Percentiles rank a stretch among this genome's conserved stretches.
These are phyloP conservation scores for Micromesistius poutassou DNA, from an alignment of 2,797 vertebrate species.

Conservation along the genomic window DNA sequence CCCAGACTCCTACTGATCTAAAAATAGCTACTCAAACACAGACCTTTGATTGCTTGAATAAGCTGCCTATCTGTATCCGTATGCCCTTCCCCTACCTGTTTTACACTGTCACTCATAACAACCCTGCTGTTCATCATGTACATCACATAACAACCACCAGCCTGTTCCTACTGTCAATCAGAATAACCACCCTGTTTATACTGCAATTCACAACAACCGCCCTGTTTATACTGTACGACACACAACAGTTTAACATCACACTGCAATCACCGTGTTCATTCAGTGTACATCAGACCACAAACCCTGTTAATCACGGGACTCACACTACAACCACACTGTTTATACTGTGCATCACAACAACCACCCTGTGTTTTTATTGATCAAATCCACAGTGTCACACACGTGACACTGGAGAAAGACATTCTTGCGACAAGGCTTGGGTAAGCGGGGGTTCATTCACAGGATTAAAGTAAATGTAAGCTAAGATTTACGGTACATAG, in stretches of 20 bases:
- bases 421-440: background rate
- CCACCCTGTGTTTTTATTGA: slow-evolving; percentile 17
- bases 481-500: background rate
- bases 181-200: slow-evolving; percentile 49
- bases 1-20: slow-evolving; percentile 60
- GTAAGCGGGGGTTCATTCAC: background rate
- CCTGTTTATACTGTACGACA: slow-evolving; percentile 60
- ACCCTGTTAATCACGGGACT: slow-evolving; percentile 59
- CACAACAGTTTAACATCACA: slow-evolving; percentile 59
- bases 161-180: slow-evolving; percentile 62
- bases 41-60: slow-evolving; percentile 67
- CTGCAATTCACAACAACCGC: slow-evolving; percentile 55
- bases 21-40: slow-evolving; percentile 73
- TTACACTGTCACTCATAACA: slow-evolving; percentile 62
- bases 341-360: slow-evolving; percentile 60
- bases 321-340: slow-evolving; percentile 46
- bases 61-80: slow-evolving; percentile 58
- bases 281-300: slow-evolving; percentile 62
- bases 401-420: background rate
- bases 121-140: slow-evolving; percentile 55
- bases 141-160: slow-evolving; percentile 45
- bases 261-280: slow-evolving; percentile 47
- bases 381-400: background rate
- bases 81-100: slow-evolving; percentile 42
- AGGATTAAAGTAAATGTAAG: background rate